phyloP scores from a whole-genome alignment of 2,888 invertebrate species.

The Chalcis sispes region DNA sequence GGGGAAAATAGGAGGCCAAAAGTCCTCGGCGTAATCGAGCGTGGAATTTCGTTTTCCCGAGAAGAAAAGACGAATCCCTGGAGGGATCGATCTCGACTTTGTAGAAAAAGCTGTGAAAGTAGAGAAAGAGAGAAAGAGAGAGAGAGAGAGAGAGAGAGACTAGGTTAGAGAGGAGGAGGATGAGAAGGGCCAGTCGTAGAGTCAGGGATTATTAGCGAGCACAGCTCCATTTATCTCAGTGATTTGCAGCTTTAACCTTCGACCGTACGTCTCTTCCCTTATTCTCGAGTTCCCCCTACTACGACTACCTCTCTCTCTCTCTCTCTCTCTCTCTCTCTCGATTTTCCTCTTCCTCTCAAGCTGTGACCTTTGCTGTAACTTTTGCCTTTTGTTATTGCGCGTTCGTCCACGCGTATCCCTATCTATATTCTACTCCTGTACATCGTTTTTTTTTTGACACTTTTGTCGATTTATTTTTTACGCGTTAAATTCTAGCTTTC shows the following conservation, averaged over 20 bases:
- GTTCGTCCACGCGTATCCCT: neutral
- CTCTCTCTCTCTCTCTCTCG: neutral
- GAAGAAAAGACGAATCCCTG: conserved; percentile 8
- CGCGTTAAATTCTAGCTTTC: neutral
- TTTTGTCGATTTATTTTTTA: conserved; percentile 5
- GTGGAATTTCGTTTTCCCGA: conserved; percentile 32
- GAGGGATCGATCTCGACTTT: conserved; percentile 33
- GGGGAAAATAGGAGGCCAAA: conserved; percentile 18
- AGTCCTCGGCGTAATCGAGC: conserved; percentile 40
- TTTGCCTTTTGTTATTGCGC: neutral
- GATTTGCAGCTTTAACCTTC: conserved; percentile 52
- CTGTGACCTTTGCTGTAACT: too few species aligned
- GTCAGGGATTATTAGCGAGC: conserved; percentile 51
- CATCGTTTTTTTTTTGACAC: neutral
- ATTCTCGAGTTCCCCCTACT: neutral
- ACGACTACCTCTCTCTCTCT: too few species aligned
- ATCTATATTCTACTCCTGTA: neutral
- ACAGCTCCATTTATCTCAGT: conserved; percentile 50
- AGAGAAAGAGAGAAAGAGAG: neutral
- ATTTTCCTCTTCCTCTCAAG: neutral
- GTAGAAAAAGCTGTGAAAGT: conserved; percentile 26
- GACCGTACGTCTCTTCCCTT: conserved; percentile 1
- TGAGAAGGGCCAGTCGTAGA: conserved; percentile 1
- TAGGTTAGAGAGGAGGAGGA: neutral
- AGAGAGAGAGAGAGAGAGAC: neutral